These are phyloP conservation scores for Ginglymostoma cirratum DNA, from an alignment of 2,113 vertebrate genomes.

Conservation along the genomic window DNA sequence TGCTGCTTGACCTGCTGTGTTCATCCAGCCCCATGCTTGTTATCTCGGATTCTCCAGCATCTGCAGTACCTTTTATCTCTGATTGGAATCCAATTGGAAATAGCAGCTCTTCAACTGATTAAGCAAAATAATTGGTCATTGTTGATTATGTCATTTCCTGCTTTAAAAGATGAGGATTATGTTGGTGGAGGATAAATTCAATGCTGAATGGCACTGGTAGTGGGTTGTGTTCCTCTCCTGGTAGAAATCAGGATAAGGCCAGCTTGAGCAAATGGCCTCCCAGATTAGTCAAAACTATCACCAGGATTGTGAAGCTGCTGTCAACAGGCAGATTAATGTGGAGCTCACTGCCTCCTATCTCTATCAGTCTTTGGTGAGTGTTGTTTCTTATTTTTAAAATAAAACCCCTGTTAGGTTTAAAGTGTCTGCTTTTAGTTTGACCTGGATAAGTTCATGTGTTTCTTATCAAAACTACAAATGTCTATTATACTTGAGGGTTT, in stretches of 20 bases:
- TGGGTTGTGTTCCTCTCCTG: too few species aligned
- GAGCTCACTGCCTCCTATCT: background rate
- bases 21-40: too few species aligned
- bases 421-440: background rate
- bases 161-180: background rate
- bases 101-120: too few species aligned
- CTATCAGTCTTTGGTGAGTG: background rate
- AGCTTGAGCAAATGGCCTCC: background rate
- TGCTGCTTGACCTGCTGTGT: too few species aligned
- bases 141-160: background rate
- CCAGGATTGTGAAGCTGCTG: background rate
- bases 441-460: background rate
- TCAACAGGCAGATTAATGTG: background rate
- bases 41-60: too few species aligned
- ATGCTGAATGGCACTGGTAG: too few species aligned
- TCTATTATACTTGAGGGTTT: too few species aligned
- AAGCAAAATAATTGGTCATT: background rate
- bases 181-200: background rate
- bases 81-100: background rate
- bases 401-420: background rate
- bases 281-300: background rate
- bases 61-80: too few species aligned
- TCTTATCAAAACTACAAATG: too few species aligned
- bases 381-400: background rate
- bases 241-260: background rate